Conservation (phyloP, 2,113 vertebrate genomes). For the Vimba vimba region DNA sequence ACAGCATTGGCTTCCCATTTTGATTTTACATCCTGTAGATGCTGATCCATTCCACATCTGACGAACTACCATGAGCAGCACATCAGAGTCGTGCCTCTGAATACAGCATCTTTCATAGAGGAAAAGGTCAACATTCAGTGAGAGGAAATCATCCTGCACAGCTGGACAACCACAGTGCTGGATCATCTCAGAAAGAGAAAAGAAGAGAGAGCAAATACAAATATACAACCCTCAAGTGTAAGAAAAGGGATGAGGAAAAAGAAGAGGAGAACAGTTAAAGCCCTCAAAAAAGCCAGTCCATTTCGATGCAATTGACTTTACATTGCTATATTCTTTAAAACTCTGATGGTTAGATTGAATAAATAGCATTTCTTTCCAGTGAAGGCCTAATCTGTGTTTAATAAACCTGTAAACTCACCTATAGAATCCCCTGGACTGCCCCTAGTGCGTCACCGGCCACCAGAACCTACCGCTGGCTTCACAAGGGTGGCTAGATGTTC, state of each 20-base stretch:
- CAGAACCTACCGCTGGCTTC: conserved; percentile 64
- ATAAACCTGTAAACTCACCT: conserved; percentile 66
- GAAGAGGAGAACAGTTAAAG: not conserved
- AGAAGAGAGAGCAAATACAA: conserved; percentile 37
- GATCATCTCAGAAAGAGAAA: conserved; percentile 44
- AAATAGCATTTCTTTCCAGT: conserved; percentile 44
- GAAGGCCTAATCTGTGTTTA: conserved; percentile 68
- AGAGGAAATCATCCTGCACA: conserved; percentile 67
- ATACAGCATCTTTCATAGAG: conserved; percentile 54
- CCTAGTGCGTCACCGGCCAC: conserved; percentile 59
- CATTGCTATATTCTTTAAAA: not conserved
- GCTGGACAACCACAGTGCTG: conserved; percentile 61
- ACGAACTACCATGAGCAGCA: conserved; percentile 60
- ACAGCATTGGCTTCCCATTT: conserved; percentile 9
- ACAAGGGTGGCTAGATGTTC: conserved; percentile 63
- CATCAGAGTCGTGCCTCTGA: conserved; percentile 70
- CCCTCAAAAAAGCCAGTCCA: conserved; percentile 10
- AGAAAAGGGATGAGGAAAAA: not conserved
- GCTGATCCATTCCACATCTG: conserved; percentile 45
- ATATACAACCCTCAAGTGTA: conserved; percentile 33
- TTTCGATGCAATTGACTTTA: not conserved
- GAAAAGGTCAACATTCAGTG: conserved; percentile 76
- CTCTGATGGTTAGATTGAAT: not conserved
- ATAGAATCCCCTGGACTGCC: conserved; percentile 59
- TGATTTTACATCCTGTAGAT: conserved; percentile 28